These are phyloP conservation scores for Pelecanus crispus DNA, from an alignment of 2,113 vertebrate genomes.

Conservation along the genomic window DNA sequence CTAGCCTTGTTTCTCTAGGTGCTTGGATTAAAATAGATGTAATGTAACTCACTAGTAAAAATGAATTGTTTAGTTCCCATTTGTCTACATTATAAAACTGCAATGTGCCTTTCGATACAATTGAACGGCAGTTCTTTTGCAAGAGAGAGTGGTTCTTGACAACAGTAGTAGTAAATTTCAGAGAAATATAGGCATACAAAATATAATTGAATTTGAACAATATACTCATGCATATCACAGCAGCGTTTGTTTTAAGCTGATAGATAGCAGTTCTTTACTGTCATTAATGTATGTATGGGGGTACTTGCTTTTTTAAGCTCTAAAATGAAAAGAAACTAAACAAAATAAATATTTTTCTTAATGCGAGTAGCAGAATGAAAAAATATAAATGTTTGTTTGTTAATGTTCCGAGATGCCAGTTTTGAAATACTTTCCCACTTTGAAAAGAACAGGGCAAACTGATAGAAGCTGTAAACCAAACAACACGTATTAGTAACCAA, in stretches of 20 bases:
- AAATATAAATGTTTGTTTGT: neutral
- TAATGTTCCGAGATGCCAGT: neutral
- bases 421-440: conserved; percentile 21
- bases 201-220: neutral
- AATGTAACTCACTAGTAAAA: neutral
- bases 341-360: neutral
- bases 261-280: neutral
- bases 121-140: neutral
- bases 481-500: neutral
- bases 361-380: neutral
- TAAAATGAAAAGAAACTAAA: neutral
- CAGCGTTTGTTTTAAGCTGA: neutral
- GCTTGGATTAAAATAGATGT: neutral
- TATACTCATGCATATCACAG: neutral
- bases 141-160: neutral
- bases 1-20: neutral
- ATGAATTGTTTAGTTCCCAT: neutral
- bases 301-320: neutral
- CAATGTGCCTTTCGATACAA: rapidly evolving
- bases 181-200: neutral
- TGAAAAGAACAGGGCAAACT: neutral
- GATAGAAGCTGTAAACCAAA: conserved; percentile 22
- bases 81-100: neutral
- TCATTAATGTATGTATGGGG: neutral
- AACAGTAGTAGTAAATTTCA: neutral